Evolutionary conservation across 2,797 vertebrate genomes (phyloP), one percentile per base, ranked within the genome.

Genomic region (Mormyrus proboscirostris): DNA sequence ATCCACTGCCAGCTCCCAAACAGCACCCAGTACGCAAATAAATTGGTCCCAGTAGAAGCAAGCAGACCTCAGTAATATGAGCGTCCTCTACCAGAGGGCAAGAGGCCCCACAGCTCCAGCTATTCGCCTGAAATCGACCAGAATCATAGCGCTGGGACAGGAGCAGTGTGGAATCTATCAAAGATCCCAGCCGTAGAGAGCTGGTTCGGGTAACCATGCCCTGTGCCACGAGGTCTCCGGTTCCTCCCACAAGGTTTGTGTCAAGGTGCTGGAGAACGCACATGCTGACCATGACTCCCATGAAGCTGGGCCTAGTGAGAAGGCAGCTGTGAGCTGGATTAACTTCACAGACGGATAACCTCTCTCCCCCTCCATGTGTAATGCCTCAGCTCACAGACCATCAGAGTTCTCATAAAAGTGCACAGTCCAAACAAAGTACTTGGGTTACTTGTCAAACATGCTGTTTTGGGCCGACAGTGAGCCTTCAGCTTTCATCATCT

Each of bases 191-290:
- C 16, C 25, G 65, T 90, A 88, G 41, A 47, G 83, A 92, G 91
- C 62, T 3, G 9, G 14, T 29, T 10, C 2, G 2, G 22, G 65
- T n/a, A 47, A 88, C 44, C 22, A 91, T 91, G 91, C 95, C 95
- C 92, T 44, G 12, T 22, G 41, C 38, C 38, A 83, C 90, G 89
- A 92, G 88, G 84, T 89, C 91, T 86, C 89, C 76, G 88, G 90
- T 92, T 93, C 91, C 93, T 93, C 94, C 95, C 93, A 91, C 91
- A 94, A 93, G 93, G 94, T 95, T 94, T 95, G 95, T 89, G 95
- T 41, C 92, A 89, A 90, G 94, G 90, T 88, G 91, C 90, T 93
- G 79, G 83, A 91, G 89, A 53, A 90, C 87, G 62, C 86, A 79
- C 51, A 69, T 92, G 55, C 91, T 86, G 90, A 0, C 57, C 89